Base-by-base conservation (phyloP, 2,888 invertebrate species). In the Tribolium freemani region DNA sequence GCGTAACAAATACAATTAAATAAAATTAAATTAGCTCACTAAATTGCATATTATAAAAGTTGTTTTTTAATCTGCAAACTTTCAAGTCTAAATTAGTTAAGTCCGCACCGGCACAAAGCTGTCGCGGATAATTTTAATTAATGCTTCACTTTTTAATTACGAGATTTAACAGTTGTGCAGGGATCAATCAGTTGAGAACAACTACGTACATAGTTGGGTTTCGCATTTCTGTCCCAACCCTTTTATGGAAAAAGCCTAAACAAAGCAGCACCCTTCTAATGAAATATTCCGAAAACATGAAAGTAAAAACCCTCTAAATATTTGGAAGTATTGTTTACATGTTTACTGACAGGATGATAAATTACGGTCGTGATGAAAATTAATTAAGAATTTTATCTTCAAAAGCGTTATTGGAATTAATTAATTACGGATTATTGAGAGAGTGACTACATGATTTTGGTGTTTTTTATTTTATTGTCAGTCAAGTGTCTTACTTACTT, bases 341-440 rank as follows among this genome's bases (percentile, higher is more conserved):
- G 13, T 58, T 58, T 16, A 44, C 16, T 60, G 60, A 63, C 50
- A 63, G 30, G 48, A 51, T 63, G 63, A 63, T 63, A 30, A 30
- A 63, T 63, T 63, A 63, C 3, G 20, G 51, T 44, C 54, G n/a
- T 45, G 38, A 64, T 26, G 64, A 67, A 67, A 67, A 67, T 67
- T 67, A 46, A 67, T 67, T 66, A 54, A 30, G 38, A 48, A 21
- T 63, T 50, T 13, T 51, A 50, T 38, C 60, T 60, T 31, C 31
- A 46, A 63, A 60, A 63, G 48, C 31, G 48, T 38, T 13, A 13
- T 30, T 10, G 6, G 6, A 30, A 63, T 66, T 54, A 68, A 68
- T 68, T 68, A 57, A 68, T 68, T 68, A 67, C 26, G 53, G 10
- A 10, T 4, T 31, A 13, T 31, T 50, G 38, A 5, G n/a, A 31